A percentile compares a stretch with the other conserved stretches of the same genome.
phyloP scores from a whole-genome alignment of 2,888 invertebrate species.

The Coremacera marginata region DNA sequence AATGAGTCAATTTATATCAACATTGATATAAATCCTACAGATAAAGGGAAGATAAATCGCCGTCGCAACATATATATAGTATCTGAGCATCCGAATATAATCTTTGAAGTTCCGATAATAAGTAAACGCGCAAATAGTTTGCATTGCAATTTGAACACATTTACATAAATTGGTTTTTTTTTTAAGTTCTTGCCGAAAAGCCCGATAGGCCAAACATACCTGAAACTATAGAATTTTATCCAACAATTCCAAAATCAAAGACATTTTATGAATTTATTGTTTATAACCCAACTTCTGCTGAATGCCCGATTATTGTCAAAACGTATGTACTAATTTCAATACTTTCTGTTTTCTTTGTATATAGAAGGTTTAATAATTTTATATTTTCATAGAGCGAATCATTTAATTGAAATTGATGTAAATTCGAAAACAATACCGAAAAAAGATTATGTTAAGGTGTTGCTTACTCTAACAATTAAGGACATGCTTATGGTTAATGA shows the following conservation, averaged over 20 bases:
- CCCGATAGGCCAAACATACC: slow-evolving; percentile 28
- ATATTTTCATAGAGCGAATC: slow-evolving; percentile 21
- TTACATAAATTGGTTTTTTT: slow-evolving; percentile 12
- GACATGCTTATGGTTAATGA: slow-evolving; percentile 48
- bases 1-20: slow-evolving; percentile 50
- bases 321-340: slow-evolving; percentile 31
- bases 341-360: neutral
- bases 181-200: slow-evolving; percentile 7
- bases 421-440: slow-evolving; percentile 33
- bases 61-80: slow-evolving; percentile 55
- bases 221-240: slow-evolving; percentile 47
- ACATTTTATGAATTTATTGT: slow-evolving; percentile 55
- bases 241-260: slow-evolving; percentile 47
- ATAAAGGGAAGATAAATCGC: slow-evolving; percentile 48
- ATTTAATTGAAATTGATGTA: slow-evolving; percentile 16
- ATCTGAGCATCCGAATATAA: slow-evolving; percentile 59
- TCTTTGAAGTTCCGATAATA: slow-evolving; percentile 60
- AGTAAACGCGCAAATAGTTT: slow-evolving; percentile 45
- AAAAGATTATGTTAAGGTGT: slow-evolving; percentile 45
- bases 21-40: slow-evolving; percentile 48
- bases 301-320: slow-evolving; percentile 41
- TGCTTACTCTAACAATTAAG: slow-evolving; percentile 49
- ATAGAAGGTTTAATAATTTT: no score
- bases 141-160: neutral
- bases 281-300: slow-evolving; percentile 54